Evolutionary conservation across 2,797 vertebrate species (phyloP), one percentile per base, ranked within the genome.

Genomic region (Antennarius maculatus): DNA sequence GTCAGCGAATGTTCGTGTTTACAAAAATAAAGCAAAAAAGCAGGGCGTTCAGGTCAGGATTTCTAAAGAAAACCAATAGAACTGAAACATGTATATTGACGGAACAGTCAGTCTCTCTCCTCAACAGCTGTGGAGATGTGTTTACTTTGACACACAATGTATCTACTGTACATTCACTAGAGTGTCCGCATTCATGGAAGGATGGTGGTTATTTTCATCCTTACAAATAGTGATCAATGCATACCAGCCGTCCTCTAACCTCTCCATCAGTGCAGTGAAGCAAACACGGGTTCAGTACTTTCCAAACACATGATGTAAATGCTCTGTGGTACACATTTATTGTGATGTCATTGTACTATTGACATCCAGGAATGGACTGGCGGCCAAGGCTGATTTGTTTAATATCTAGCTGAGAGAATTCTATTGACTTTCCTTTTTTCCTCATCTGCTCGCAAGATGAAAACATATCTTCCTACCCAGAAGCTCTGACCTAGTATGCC

Each of bases 311-410:
- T 83, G 79, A 88, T 89, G 78, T 86, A 81, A 88, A 84, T 86
- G 79, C 71, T 63, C 69, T 54, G 27, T 61, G 67, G 82, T 72
- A 78, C 80, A 77, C 71, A 82, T 81, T 89, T 83, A 88, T 90
- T 83, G 79, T 86, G 85, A 84, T 87, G 80, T 87, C 85, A 83
- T 84, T 87, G 84, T 80, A 86, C 76, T 90, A 91, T 85, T 78
- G 87, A 92, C 89, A 88, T 80, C 66, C 77, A 75, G 76, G 63
- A 62, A 89, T 79, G 79, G 62, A 83, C 71, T 60, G 54, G 81
- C 42, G 65, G 88, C 79, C 48, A 15, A 71, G 75, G 85, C 86
- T 89, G 86, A 91, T 92, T 92, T 91, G 88, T 90, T 91, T 91
- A 91, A 91, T 88, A 89, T 89, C 79, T 86, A 86, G 76, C 74